Evolutionary conservation across 2,113 vertebrate genomes (phyloP).

Genomic region (Megaceryle torquata): DNA sequence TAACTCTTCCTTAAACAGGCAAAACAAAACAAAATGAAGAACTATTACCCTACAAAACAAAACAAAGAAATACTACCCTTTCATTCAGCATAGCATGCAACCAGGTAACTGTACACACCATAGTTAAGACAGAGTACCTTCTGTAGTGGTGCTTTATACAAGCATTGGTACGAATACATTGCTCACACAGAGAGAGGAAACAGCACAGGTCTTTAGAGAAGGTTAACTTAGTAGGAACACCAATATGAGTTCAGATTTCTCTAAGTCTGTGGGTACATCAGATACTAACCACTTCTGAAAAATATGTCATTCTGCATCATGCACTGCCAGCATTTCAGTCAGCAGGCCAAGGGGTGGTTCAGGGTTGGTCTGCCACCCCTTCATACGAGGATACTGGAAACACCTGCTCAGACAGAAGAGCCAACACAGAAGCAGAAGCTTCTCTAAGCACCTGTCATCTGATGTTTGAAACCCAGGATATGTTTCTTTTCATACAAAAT

Average conservation of each 20-base stretch:
- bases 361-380: not conserved
- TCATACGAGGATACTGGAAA: not conserved
- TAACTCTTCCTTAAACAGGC: not conserved
- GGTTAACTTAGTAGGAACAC: not conserved
- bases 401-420: not conserved
- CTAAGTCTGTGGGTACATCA: not conserved
- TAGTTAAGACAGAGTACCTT: not conserved
- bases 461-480: not conserved
- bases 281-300: not conserved
- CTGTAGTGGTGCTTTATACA: not conserved
- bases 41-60: accelerated
- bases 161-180: not conserved
- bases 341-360: not conserved
- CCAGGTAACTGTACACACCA: not conserved
- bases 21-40: not conserved
- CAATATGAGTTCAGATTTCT: not conserved
- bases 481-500: not conserved
- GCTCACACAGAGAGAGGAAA: not conserved
- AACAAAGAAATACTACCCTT: accelerated
- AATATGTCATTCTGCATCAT: not conserved
- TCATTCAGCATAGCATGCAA: not conserved
- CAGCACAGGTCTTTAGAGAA: not conserved
- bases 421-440: not conserved
- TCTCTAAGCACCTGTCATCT: not conserved
- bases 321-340: not conserved